These are phyloP conservation scores for Echinarachnius parma DNA, from an alignment of 53 echinoderm and acorn worm genomes.

Conservation along the genomic window DNA sequence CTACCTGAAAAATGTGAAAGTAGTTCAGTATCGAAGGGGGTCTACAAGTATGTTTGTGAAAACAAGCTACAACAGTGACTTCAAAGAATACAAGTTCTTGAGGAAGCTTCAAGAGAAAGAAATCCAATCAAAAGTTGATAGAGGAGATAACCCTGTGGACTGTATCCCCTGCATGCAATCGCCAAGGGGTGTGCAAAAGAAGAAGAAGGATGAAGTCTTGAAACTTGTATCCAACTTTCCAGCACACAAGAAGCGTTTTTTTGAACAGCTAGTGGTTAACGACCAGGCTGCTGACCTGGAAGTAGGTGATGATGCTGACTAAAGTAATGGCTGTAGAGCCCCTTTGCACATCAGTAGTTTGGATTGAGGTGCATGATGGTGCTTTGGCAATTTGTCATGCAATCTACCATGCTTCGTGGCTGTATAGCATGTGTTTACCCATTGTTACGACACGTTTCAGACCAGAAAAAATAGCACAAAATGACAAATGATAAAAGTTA, in stretches of 20 bases:
- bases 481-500: too few species aligned
- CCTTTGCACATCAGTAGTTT: conserved; percentile 17
- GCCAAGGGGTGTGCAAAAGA: conserved; percentile 31
- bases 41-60: conserved; percentile 42
- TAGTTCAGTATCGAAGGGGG: conserved; percentile 38
- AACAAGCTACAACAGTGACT: conserved; percentile 28
- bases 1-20: conserved; percentile 40
- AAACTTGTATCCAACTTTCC: conserved; percentile 17
- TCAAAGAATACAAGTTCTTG: conserved; percentile 20
- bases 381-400: conserved; percentile 20
- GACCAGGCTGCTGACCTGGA: conserved; percentile 40
- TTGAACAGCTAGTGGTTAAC: conserved; percentile 26
- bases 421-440: conserved; percentile 20
- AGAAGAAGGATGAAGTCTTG: conserved; percentile 11
- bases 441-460: conserved; percentile 8
- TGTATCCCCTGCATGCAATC: conserved; percentile 30
- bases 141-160: conserved; percentile 27
- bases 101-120: conserved; percentile 37
- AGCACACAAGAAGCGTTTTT: conserved; percentile 22
- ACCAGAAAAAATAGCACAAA: too few species aligned
- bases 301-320: conserved; percentile 15
- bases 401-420: conserved; percentile 22
- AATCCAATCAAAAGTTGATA: conserved; percentile 8
- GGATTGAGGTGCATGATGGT: conserved; percentile 22
- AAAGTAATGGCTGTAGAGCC: conserved; percentile 7